Conservation (phyloP, 2,888 invertebrate genomes). For the Aspidapion aeneum region DNA sequence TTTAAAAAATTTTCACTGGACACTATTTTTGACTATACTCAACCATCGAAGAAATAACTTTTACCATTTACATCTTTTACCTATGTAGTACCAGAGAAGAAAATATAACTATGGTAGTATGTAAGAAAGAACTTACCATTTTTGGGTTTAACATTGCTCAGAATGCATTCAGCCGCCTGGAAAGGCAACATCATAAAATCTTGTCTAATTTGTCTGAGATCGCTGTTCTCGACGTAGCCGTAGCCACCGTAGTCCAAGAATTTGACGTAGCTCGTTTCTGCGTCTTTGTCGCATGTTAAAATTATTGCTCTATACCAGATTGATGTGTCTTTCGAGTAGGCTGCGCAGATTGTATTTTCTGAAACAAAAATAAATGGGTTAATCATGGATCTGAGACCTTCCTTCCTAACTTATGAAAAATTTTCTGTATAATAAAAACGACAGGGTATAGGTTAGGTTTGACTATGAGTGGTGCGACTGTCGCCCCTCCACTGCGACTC, state of each 20-base stretch:
- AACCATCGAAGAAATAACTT: too few relatives aligned
- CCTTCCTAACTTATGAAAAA: too few relatives aligned
- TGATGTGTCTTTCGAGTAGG: constrained; percentile 67
- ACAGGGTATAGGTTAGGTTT: too few relatives aligned
- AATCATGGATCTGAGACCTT: too few relatives aligned
- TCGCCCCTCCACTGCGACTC: too few relatives aligned
- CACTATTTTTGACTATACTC: too few relatives aligned
- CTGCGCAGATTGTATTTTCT: constrained; percentile 87
- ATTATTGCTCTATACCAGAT: constrained; percentile 88
- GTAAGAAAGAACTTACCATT: constrained; percentile 56
- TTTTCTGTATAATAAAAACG: too few relatives aligned
- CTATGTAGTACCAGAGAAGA: too few relatives aligned
- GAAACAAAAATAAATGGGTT: constrained; percentile 44
- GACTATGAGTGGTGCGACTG: too few relatives aligned
- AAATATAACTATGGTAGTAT: too few relatives aligned
- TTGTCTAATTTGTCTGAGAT: constrained; percentile 86
- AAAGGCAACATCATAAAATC: constrained; percentile 95
- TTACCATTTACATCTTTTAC: too few relatives aligned
- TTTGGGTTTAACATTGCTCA: constrained; percentile 83
- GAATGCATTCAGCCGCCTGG: constrained; percentile 93
- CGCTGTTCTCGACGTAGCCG: constrained; percentile 68
- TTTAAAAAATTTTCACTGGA: too few relatives aligned
- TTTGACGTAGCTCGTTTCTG: constrained; percentile 74
- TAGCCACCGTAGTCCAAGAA: constrained; percentile 97
- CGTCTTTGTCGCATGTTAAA: constrained; percentile 58